phyloP scores from a whole-genome alignment of 2,888 invertebrate species.

The Drosophila suboccidentalis region DNA sequence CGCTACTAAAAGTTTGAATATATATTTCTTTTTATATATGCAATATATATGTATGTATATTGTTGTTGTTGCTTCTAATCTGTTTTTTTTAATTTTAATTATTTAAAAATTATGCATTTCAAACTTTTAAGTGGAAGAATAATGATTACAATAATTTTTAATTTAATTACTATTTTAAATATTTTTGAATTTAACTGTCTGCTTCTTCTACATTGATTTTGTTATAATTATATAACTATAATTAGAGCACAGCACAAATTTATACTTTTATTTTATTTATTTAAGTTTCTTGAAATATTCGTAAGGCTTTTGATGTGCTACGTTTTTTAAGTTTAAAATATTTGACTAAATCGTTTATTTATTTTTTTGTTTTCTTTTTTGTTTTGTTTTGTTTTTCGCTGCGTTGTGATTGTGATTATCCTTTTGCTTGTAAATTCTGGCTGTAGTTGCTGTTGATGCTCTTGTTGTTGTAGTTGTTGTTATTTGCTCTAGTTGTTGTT shows the following conservation, averaged over 20 bases:
- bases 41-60: slow-evolving; percentile 17
- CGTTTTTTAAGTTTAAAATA: slow-evolving; percentile 53
- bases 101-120: slow-evolving; percentile 72
- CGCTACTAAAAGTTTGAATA: slow-evolving; percentile 57
- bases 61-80: slow-evolving; percentile 27
- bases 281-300: slow-evolving; percentile 52
- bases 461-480: slow-evolving; percentile 35
- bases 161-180: slow-evolving; percentile 35
- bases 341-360: slow-evolving; percentile 31
- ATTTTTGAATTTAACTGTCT: slow-evolving; percentile 13
- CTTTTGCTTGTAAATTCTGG: slow-evolving; percentile 78
- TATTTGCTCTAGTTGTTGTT: slow-evolving; percentile 31
- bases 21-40: slow-evolving; percentile 18
- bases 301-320: slow-evolving; percentile 77
- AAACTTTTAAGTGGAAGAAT: slow-evolving; percentile 76
- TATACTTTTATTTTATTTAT: slow-evolving; percentile 17
- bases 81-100: slow-evolving; percentile 18
- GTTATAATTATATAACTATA: slow-evolving; percentile 37
- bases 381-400: slow-evolving; percentile 47
- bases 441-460: slow-evolving; percentile 37
- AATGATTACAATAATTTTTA: slow-evolving; percentile 64
- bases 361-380: slow-evolving; percentile 10
- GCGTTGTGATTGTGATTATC: slow-evolving; percentile 75
- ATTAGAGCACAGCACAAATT: slow-evolving; percentile 75
- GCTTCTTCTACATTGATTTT: slow-evolving; percentile 1